Evolutionary conservation across 2,113 vertebrate genomes (phyloP).

Genomic region (mouse (Mus musculus)): DNA sequence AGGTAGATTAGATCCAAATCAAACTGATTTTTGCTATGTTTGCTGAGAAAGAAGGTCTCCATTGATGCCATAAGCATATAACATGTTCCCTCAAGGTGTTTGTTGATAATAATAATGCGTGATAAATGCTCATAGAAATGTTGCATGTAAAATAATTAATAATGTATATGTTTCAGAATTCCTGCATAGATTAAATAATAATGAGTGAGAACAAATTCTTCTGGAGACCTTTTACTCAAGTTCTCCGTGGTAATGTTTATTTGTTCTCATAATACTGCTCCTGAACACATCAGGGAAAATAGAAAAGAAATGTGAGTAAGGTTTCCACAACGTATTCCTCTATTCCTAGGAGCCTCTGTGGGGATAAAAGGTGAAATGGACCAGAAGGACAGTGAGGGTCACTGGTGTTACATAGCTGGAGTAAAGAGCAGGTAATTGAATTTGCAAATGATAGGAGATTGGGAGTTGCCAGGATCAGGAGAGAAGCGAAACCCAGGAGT

Average conservation of each 20-base stretch:
- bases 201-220: conserved; percentile 14
- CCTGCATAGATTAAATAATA: not conserved
- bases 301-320: not conserved
- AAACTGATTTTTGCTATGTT: conserved; percentile 75
- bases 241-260: conserved; percentile 26
- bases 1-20: conserved; percentile 67
- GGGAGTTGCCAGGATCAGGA: conserved; percentile 66
- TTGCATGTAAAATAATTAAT: conserved; percentile 3
- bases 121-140: conserved; percentile 35
- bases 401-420: conserved; percentile 46
- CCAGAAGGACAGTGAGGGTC: conserved; percentile 64
- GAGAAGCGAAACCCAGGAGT: conserved; percentile 6
- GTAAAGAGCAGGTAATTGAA: conserved; percentile 71
- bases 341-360: not conserved
- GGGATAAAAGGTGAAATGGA: conserved; percentile 57
- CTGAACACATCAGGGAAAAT: conserved; percentile 7
- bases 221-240: not conserved
- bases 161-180: not conserved
- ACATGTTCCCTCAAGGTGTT: not conserved
- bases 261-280: conserved; percentile 3
- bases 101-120: conserved; percentile 2
- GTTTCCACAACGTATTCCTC: not conserved
- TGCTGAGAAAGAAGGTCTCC: conserved; percentile 43
- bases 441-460: conserved; percentile 72
- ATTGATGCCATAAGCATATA: conserved; percentile 27